These are phyloP conservation scores for Bursaphelenchus okinawaensis DNA, from an alignment of 2,888 invertebrate species.

Conservation along the genomic window DNA sequence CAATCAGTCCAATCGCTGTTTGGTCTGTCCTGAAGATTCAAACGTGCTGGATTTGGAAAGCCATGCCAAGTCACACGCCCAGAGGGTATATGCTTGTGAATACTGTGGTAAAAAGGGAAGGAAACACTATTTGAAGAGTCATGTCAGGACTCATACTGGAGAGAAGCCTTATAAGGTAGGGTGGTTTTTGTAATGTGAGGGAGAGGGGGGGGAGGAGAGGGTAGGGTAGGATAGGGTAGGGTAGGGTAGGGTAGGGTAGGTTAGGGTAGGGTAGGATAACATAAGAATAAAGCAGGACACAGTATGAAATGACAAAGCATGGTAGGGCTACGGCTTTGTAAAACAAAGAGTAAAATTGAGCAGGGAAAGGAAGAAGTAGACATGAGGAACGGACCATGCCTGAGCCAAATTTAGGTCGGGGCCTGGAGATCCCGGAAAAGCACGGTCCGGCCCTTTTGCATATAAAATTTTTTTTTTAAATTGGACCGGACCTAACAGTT, in stretches of 20 bases:
- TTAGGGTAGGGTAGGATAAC: no score
- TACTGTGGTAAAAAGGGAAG: slow-evolving; percentile 46
- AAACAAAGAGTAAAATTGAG: background rate
- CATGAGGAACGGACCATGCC: no score
- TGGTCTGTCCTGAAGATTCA: slow-evolving; percentile 33
- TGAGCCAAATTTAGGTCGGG: no score
- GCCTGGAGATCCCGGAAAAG: no score
- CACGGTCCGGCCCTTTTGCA: no score
- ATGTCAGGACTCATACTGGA: slow-evolving; percentile 43
- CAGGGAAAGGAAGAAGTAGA: slow-evolving; percentile 6
- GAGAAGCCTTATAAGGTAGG: slow-evolving; percentile 38
- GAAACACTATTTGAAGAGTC: slow-evolving; percentile 39
- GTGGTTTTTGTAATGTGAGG: background rate
- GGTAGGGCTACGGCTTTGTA: background rate
- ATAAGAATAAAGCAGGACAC: no score
- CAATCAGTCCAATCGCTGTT: slow-evolving; percentile 31
- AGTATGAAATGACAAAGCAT: background rate
- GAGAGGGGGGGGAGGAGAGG: background rate
- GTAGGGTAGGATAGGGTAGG: background rate
- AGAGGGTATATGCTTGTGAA: slow-evolving; percentile 41
- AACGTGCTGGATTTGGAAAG: slow-evolving; percentile 29
- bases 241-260: background rate
- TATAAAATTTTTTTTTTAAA: no score
- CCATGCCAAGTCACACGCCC: slow-evolving; percentile 37
- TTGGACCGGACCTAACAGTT: no score